A percentile compares a stretch with the other conserved stretches of the same genome.
phyloP scores from a whole-genome alignment of 2,113 vertebrate species.

The Narcine bancroftii region DNA sequence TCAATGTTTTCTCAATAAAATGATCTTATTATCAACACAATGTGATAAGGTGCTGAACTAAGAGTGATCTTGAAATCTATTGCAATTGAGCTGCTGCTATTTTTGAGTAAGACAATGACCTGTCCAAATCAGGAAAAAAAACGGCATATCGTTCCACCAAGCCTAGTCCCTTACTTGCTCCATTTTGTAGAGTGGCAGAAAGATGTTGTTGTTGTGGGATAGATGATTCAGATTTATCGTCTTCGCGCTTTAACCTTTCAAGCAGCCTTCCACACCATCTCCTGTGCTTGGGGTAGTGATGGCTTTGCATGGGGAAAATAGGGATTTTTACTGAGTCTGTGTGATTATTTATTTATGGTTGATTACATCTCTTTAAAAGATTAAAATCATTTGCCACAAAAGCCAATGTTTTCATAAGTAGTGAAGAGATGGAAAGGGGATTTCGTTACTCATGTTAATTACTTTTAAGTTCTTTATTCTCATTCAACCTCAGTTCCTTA shows the following conservation, averaged over 20 bases:
- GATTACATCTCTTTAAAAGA: neutral
- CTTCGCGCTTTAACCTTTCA: neutral
- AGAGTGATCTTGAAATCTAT: neutral
- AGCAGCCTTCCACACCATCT: no score
- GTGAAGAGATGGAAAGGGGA: neutral
- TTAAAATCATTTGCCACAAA: neutral
- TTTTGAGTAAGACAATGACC: neutral
- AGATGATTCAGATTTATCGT: neutral
- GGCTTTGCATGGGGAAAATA: neutral
- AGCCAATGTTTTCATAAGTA: neutral
- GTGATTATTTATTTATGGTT: neutral
- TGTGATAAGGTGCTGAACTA: neutral
- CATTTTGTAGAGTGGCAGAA: neutral
- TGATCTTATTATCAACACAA: neutral
- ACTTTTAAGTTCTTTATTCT: no score
- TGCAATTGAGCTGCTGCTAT: neutral
- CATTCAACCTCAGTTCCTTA: no score
- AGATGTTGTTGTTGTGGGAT: neutral
- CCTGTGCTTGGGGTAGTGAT: no score
- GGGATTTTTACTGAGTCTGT: neutral
- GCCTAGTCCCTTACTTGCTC: neutral
- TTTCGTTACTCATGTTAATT: no score
- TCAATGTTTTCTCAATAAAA: neutral
- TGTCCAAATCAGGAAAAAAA: neutral
- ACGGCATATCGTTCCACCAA: neutral